Conservation (phyloP, 1,140 invertebrate species). For the Caenorhabditis brenneri region DNA sequence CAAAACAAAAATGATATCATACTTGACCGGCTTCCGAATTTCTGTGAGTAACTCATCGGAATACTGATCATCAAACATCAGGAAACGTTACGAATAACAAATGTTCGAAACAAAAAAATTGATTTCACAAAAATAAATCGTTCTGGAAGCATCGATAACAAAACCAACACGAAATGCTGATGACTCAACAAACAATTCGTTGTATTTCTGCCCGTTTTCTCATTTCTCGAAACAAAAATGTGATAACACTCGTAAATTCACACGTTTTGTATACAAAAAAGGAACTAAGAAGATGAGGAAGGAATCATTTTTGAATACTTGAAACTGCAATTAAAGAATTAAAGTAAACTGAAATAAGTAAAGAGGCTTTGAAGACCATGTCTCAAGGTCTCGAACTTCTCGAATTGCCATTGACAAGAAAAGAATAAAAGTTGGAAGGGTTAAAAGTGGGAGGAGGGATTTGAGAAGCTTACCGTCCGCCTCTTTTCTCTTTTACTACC, state of each 20-base stretch:
- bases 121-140: no score
- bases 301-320: neutral
- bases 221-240: neutral
- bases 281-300: neutral
- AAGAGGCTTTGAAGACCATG: neutral
- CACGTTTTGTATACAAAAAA: conserved; percentile 1
- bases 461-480: neutral
- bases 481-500: neutral
- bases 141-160: neutral
- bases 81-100: no score
- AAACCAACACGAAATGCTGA: neutral
- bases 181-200: neutral
- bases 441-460: neutral
- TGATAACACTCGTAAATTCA: neutral
- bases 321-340: neutral
- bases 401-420: neutral
- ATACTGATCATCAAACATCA: no score
- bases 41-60: no score
- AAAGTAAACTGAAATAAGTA: neutral
- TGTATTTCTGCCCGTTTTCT: neutral
- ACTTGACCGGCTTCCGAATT: no score
- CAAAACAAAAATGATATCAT: no score
- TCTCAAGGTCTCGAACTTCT: neutral
- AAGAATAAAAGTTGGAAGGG: neutral
- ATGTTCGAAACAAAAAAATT: no score